Percentiles rank a stretch among this genome's conserved stretches.
These are phyloP conservation scores for Nemopilema nomurai DNA, from an alignment of 30 jellyfish, hydroid and myxozoan genomes.

Conservation along the genomic window DNA sequence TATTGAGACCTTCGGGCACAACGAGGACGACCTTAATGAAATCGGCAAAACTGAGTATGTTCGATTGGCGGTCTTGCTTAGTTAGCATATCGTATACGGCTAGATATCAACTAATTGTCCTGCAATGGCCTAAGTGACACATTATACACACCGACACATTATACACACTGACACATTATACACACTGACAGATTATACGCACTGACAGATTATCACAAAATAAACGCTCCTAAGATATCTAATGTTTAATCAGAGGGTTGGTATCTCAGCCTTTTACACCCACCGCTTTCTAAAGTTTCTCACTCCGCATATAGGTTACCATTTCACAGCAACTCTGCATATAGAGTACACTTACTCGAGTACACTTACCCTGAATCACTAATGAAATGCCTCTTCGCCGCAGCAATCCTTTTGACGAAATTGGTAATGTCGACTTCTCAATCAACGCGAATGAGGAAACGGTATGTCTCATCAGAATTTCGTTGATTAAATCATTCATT, in stretches of 20 bases:
- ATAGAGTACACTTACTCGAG: background rate
- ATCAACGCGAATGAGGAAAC: slow-evolving; percentile 93
- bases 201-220: too few species aligned
- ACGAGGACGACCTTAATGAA: slow-evolving; percentile 44
- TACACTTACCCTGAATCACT: background rate
- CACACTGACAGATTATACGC: too few species aligned
- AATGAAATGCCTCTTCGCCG: background rate
- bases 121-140: background rate
- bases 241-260: too few species aligned
- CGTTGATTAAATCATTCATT: too few species aligned
- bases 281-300: too few species aligned
- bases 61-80: background rate
- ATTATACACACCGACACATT: too few species aligned
- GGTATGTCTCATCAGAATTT: slow-evolving; percentile 34
- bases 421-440: slow-evolving; percentile 80
- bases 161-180: too few species aligned
- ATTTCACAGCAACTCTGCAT: too few species aligned
- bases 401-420: slow-evolving; percentile 91
- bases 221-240: too few species aligned
- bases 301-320: background rate
- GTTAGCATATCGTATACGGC: background rate
- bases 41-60: slow-evolving; percentile 36
- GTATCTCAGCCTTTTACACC: too few species aligned
- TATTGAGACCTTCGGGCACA: slow-evolving; percentile 91
- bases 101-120: background rate